These are phyloP conservation scores for Eupsilia transversa DNA, from an alignment of 2,888 invertebrate species.

Conservation along the genomic window DNA sequence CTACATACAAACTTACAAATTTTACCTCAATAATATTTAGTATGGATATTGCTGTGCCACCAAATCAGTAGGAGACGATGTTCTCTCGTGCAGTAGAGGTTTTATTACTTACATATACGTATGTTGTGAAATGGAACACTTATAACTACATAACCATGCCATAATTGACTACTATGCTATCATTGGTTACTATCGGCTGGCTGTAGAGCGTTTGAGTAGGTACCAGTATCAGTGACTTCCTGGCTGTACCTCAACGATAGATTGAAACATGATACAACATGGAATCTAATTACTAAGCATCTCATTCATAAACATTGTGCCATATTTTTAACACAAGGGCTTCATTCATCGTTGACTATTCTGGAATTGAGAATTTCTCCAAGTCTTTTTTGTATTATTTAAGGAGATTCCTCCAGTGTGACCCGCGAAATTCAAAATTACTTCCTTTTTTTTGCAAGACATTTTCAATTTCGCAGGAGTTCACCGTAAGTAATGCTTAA, in stretches of 20 bases:
- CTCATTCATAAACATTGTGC: slow-evolving; percentile 29
- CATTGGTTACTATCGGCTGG: no score
- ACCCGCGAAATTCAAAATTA: no score
- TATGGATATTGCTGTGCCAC: background rate
- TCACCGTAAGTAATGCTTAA: no score
- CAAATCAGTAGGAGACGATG: background rate
- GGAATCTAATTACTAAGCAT: slow-evolving; percentile 15
- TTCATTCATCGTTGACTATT: slow-evolving; percentile 11
- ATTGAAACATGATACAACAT: slow-evolving; percentile 14
- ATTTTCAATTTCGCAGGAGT: background rate
- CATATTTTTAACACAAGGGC: slow-evolving; percentile 9
- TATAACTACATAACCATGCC: no score
- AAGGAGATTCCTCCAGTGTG: background rate
- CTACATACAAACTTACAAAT: no score
- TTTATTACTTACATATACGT: background rate
- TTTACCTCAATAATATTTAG: no score
- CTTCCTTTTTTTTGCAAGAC: background rate
- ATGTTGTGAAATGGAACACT: slow-evolving; percentile 12
- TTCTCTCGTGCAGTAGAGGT: background rate
- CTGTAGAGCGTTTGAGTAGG: no score
- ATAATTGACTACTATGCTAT: no score
- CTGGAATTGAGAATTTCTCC: background rate
- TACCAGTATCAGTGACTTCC: background rate
- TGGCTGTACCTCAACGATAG: background rate
- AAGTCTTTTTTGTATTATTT: background rate